Evolutionary conservation across 2,113 vertebrate species (phyloP).

Genomic region (Lepidothrix coronata): DNA sequence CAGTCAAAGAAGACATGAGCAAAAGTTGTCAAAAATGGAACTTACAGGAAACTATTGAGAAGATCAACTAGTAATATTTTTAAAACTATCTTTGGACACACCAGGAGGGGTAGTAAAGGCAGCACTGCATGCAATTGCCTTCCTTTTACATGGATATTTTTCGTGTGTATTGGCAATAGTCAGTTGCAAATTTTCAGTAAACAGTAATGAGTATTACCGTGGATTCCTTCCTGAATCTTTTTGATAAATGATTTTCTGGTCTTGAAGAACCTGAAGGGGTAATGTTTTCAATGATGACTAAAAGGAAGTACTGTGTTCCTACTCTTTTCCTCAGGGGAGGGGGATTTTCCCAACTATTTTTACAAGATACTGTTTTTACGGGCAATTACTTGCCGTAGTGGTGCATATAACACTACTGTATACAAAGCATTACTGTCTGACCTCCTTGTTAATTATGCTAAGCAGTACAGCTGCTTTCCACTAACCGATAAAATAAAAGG

Average conservation of each 20-base stretch:
- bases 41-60: not conserved
- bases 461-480: conserved; percentile 49
- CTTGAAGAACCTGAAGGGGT: not conserved
- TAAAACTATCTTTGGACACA: not conserved
- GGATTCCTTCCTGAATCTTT: not conserved
- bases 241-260: not conserved
- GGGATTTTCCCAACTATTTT: conserved; percentile 6
- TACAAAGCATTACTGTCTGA: conserved; percentile 48
- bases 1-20: not conserved
- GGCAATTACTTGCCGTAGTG: conserved; percentile 3
- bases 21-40: not conserved
- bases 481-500: conserved; percentile 21
- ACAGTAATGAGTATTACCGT: not conserved
- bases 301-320: not conserved
- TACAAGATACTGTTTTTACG: conserved; percentile 24
- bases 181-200: not conserved
- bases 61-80: not conserved
- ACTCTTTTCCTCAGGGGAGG: not conserved
- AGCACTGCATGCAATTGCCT: not conserved
- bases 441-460: conserved; percentile 49
- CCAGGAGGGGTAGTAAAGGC: not conserved
- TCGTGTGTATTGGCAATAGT: not conserved
- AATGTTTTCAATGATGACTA: not conserved
- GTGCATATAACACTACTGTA: not conserved
- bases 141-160: not conserved